phyloP scores from a whole-genome alignment of 2,113 vertebrate species.

The Rutilus rutilus region DNA sequence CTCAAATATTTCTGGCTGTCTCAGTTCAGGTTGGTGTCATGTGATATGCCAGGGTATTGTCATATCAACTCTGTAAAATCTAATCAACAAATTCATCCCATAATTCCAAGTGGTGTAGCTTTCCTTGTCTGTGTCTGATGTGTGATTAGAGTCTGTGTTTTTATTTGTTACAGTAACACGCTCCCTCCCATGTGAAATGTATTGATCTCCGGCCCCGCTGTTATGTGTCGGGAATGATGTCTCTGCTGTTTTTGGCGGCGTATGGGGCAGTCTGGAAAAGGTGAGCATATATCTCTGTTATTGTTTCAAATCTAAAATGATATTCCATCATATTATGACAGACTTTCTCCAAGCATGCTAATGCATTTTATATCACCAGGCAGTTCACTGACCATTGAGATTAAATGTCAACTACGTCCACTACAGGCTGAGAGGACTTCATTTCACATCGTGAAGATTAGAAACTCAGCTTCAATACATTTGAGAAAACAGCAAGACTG shows the following conservation, averaged over 20 bases:
- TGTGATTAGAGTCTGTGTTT: slow-evolving; percentile 12
- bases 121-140: slow-evolving; percentile 4
- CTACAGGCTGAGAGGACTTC: slow-evolving; percentile 1
- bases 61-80: not conserved
- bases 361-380: not conserved
- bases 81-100: not conserved
- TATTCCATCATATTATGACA: slow-evolving; percentile 3
- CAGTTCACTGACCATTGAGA: slow-evolving; percentile 20
- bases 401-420: slow-evolving; percentile 32
- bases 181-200: not conserved
- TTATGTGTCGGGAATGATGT: slow-evolving; percentile 34
- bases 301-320: slow-evolving; percentile 5
- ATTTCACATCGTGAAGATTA: slow-evolving; percentile 19
- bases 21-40: slow-evolving; percentile 23
- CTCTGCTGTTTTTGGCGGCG: slow-evolving; percentile 28
- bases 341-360: slow-evolving; percentile 8
- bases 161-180: slow-evolving; percentile 18
- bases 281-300: not conserved
- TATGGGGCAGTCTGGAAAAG: not conserved
- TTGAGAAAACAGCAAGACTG: not conserved
- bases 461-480: not conserved
- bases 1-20: not conserved
- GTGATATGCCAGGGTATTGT: not conserved
- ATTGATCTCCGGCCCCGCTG: slow-evolving; percentile 14
- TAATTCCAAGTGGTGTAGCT: not conserved